Percentiles rank a stretch among this genome's conserved stretches.
Evolutionary conservation across 2,113 vertebrate species (phyloP).

Genomic region (Caracal caracal): DNA sequence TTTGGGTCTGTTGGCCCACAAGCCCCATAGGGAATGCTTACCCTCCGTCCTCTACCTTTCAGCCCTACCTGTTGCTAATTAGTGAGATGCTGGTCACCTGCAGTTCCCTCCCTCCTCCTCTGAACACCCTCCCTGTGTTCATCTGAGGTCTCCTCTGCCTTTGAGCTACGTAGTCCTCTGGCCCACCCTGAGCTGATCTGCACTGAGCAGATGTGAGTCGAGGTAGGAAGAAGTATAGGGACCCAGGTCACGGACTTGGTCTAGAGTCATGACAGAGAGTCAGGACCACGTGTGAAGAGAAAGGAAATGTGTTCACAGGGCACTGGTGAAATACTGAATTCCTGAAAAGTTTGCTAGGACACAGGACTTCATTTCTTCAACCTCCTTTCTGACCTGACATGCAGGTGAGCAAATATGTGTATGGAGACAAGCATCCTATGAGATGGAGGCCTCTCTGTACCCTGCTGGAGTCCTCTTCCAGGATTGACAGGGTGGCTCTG

Average conservation of each 20-base stretch:
- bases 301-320: neutral
- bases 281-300: slow-evolving; percentile 36
- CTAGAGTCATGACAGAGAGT: neutral
- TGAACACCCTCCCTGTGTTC: neutral
- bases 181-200: neutral
- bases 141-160: neutral
- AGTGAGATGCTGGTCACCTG: neutral
- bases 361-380: neutral
- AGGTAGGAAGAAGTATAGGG: neutral
- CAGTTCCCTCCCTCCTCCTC: neutral
- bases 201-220: neutral
- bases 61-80: neutral
- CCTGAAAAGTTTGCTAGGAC: slow-evolving; percentile 41
- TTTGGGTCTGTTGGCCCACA: neutral
- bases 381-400: neutral
- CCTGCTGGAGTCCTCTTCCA: neutral
- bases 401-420: neutral
- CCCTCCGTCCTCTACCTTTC: neutral
- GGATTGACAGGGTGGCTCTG: neutral
- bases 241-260: neutral
- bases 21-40: neutral
- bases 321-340: slow-evolving; percentile 42
- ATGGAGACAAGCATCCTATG: accelerated
- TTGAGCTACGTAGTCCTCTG: neutral
- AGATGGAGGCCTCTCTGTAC: no score